Evolutionary conservation across 1,140 invertebrate genomes (phyloP), one percentile per base, ranked within the genome.

Genomic region (Pogonomyrmex barbatus): DNA sequence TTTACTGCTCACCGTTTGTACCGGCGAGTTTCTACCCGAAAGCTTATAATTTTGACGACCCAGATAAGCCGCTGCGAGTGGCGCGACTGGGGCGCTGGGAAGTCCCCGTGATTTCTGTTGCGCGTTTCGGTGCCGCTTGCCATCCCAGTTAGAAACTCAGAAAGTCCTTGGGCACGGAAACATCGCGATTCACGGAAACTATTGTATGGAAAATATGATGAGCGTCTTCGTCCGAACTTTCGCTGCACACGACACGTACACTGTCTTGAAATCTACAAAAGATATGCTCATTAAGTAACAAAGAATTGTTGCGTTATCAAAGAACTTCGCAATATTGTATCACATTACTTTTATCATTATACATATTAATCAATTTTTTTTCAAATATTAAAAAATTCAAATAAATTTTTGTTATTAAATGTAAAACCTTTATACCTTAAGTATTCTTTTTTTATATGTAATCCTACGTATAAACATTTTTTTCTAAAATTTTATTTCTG

Each of bases 11-110:
- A 54, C 85, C 79, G 70, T 89, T 89, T 88, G 76, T 86, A 86
- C 75, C 58, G 87, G 83, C 83, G 82, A 88, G 87, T 87, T 89
- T 87, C 87, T 87, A 82, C 71, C 65, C 85, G 68, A 88, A 87
- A 87, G 90, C 89, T 90, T 92, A 89, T 92, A 92, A 92, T 91
- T 92, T 91, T 90, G 79, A 90, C 86, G 87, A 86, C 86, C 71
- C 50, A 89, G 91, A 92, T 92, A 92, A 92, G 89, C 90, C 58
- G 60, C 47, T 50, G 84, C 70, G 82, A 71, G 54, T 45, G 73
- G 36, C 45, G 24, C 17, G 60, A 33, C 36, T 68, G 30, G n/a
- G 60, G 4, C 30, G 42, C 65, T 78, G n/a, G 77, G 36, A 87
- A 88, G 87, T 77, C 70, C 42, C 62, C 82, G 76, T 71, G 89